phyloP scores from a whole-genome alignment of 2,113 vertebrate genomes.

The Notechis scutatus region DNA sequence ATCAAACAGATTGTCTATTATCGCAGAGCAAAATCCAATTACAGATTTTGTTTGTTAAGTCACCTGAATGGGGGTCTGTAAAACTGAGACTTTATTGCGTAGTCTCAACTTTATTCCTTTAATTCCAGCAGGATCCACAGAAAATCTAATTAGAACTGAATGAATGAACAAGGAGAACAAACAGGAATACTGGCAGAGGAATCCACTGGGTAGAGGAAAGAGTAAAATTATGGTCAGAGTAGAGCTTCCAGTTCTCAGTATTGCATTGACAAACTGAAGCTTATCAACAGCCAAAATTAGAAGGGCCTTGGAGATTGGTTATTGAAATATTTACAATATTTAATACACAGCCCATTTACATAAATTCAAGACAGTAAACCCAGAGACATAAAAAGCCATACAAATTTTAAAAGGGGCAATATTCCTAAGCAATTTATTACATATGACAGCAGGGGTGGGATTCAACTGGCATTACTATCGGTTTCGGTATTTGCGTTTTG shows the following conservation, averaged over 20 bases:
- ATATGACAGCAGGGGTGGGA: background rate
- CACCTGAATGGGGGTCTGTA: background rate
- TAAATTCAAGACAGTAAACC: too few species aligned
- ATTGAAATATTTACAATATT: too few species aligned
- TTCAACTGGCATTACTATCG: too few species aligned
- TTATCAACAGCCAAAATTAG: background rate
- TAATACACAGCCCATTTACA: too few species aligned
- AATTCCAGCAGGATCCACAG: background rate
- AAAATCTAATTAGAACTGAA: background rate
- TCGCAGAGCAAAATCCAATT: background rate
- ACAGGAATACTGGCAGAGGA: background rate
- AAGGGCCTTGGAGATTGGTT: background rate
- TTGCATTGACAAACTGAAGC: background rate
- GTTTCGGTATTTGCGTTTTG: too few species aligned
- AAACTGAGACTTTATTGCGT: background rate
- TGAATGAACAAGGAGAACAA: background rate
- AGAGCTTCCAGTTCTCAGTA: background rate
- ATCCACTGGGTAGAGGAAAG: background rate
- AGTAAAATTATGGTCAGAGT: background rate
- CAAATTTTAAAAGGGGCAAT: too few species aligned
- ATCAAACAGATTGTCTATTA: background rate
- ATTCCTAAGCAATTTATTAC: background rate
- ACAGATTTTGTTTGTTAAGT: background rate
- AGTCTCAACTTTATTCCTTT: background rate
- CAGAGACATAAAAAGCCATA: background rate